Base-by-base conservation (phyloP, 2,797 vertebrate species). In the Acipenser oxyrinchus region DNA sequence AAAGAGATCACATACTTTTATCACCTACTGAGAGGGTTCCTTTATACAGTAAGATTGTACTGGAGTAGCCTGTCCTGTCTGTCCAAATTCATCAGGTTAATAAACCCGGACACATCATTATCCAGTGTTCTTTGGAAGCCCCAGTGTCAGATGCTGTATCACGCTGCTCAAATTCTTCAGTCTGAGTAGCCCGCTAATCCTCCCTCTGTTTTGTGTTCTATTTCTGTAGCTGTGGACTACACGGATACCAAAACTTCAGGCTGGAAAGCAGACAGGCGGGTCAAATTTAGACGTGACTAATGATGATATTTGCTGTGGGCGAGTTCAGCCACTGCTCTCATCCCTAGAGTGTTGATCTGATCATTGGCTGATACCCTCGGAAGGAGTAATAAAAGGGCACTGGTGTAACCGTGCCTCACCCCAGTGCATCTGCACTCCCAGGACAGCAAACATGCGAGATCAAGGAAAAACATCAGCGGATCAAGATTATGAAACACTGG, bases 151-250 rank as follows among this genome's bases (percentile, higher is more conserved):
- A 53, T 12, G 9, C 52, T 9, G 52, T 53, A 12, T 12, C 12
- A 53, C 52, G 52, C 52, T 9, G 52, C 12, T 9, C 52, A 53
- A 1, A 53, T 53, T 53, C 52, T 53, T 9, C 9, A 53, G 52
- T 9, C 52, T 9, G 52, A 53, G 5, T 9, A 53, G 8, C 55
- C 15, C 72, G 68, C 68, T 5, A 1, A 69, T 71, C 65, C 70
- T 72, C 72, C 75, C 75, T 74, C 66, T 64, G 70, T 76, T 74
- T 73, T 65, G 79, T n/a, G 76, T 75, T 86, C 90, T 91, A 92
- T 93, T 92, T 82, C 84, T 85, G 89, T 91, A 82, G 49, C 73
- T 73, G 75, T 85, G 84, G 87, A 81, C 78, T 86, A 78, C 66
- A 50, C 23, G 64, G 61, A 78, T 76, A 80, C 84, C 84, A 87